Percentiles rank a stretch among this genome's conserved stretches.
phyloP scores from a whole-genome alignment of 1,140 invertebrate genomes.

The Eupeodes corollae region DNA sequence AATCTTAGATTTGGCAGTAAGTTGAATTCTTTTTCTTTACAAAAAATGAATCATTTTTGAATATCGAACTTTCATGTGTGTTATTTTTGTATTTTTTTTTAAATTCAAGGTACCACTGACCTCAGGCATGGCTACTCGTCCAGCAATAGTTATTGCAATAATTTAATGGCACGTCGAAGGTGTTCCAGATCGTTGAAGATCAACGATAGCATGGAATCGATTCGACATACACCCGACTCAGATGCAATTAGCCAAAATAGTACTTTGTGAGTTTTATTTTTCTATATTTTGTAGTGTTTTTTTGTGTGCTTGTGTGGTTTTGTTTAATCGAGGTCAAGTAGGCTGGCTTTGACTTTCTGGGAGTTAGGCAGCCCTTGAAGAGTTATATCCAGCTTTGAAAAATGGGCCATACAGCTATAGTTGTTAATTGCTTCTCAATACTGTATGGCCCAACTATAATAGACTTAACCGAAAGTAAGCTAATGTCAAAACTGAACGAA shows the following conservation, averaged over 20 bases:
- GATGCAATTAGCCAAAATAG: conserved; percentile 13
- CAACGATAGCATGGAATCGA: conserved; percentile 18
- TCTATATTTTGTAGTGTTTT: no score
- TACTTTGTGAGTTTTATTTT: conserved; percentile 8
- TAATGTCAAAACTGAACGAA: no score
- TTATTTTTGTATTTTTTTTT: background rate
- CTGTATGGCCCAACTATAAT: no score
- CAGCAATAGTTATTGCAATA: conserved; percentile 15
- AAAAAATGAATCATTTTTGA: background rate
- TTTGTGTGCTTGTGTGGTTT: no score
- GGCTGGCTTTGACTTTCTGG: no score
- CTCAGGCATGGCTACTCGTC: conserved; percentile 16
- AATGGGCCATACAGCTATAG: no score
- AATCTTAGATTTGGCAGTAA: conserved; percentile 31
- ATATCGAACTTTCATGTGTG: background rate
- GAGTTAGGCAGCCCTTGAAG: no score
- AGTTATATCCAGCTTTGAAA: no score
- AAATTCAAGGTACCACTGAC: conserved; percentile 26
- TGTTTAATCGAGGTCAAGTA: no score
- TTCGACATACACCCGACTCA: conserved; percentile 14
- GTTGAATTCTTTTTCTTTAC: conserved; percentile 11
- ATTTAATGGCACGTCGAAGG: conserved; percentile 12
- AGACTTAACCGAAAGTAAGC: no score
- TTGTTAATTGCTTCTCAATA: no score
- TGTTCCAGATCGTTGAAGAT: conserved; percentile 15